Evolutionary conservation across 2,113 vertebrate genomes (phyloP), one percentile per base, ranked within the genome.

Genomic region (Perca flavescens): DNA sequence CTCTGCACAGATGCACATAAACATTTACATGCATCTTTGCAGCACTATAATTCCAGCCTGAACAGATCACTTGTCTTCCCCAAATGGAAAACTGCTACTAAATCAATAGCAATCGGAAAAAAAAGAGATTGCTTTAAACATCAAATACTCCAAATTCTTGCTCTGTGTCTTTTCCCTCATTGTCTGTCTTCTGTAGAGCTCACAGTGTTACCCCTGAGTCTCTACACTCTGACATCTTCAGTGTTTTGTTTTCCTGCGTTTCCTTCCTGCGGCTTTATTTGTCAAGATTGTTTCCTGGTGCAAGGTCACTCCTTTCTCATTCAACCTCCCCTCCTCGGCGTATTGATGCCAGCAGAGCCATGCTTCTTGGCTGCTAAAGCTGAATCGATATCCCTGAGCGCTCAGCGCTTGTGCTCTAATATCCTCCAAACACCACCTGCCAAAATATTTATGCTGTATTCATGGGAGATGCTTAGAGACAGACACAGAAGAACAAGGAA

Each of bases 371-470:
- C 91, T 28, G 69, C 82, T 72, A 87, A 86, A 80, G 69, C 50
- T 78, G 83, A 89, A 94, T 95, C 91, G 52, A 95, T 94, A 90
- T 86, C 82, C 76, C 64, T 57, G 79, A 88, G 88, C 88, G 61
- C 82, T 82, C n/a, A 12, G 61, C 16, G 79, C 88, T 84, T 68
- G 85, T 77, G 87, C 88, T 93, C 67, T 92, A 92, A 93, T 92
- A 90, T 91, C 92, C 87, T 89, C 84, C 79, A 57, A 89, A 87
- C 89, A 79, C 74, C 85, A 83, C 85, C 89, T 93, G 91, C 85
- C 92, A 93, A 93, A 93, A 94, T 93, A 91, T 95, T 90, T 87
- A 88, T 84, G 78, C 84, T 90, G 83, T 86, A 79, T 91, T 94
- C 76, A 88, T 74, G 61, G 78, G 73, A 68, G 77, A 82, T 72